phyloP scores from a whole-genome alignment of 1,140 invertebrate species.

The Asbolus verrucosus region DNA sequence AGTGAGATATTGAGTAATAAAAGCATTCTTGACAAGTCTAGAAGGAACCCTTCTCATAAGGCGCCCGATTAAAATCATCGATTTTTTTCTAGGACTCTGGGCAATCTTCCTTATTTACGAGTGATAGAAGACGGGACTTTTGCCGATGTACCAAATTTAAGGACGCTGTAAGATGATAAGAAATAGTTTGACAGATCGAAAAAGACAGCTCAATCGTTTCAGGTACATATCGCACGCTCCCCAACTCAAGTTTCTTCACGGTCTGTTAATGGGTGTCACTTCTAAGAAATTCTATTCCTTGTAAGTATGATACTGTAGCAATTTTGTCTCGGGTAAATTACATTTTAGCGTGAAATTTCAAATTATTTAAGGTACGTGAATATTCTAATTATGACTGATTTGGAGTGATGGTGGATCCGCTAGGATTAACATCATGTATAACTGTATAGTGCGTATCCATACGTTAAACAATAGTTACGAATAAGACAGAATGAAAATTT shows the following conservation, averaged over 20 bases:
- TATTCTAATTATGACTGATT: constrained; percentile 12
- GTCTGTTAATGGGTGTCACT: constrained; percentile 64
- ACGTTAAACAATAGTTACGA: too few species aligned
- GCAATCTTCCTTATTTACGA: constrained; percentile 64
- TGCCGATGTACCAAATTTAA: constrained; percentile 64
- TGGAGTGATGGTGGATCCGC: constrained; percentile 38
- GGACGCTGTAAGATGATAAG: constrained; percentile 65
- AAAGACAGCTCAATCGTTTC: constrained; percentile 51
- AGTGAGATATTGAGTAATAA: too few species aligned
- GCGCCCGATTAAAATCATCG: background rate
- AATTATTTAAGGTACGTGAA: too few species aligned
- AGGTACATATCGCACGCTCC: constrained; percentile 70
- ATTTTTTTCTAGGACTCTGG: constrained; percentile 64
- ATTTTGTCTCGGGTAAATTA: too few species aligned
- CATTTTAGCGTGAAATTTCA: too few species aligned
- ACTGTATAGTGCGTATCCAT: too few species aligned
- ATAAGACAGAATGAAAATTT: too few species aligned
- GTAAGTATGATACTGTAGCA: constrained; percentile 65
- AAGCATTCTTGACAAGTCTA: too few species aligned
- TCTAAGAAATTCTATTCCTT: constrained; percentile 65
- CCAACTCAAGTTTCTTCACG: constrained; percentile 65
- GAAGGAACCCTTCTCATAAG: background rate
- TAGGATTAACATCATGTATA: constrained; percentile 5
- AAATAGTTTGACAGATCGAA: constrained; percentile 34
- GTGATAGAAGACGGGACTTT: constrained; percentile 67